Conservation (phyloP, 1,140 invertebrate genomes). For the Plodia interpunctella region DNA sequence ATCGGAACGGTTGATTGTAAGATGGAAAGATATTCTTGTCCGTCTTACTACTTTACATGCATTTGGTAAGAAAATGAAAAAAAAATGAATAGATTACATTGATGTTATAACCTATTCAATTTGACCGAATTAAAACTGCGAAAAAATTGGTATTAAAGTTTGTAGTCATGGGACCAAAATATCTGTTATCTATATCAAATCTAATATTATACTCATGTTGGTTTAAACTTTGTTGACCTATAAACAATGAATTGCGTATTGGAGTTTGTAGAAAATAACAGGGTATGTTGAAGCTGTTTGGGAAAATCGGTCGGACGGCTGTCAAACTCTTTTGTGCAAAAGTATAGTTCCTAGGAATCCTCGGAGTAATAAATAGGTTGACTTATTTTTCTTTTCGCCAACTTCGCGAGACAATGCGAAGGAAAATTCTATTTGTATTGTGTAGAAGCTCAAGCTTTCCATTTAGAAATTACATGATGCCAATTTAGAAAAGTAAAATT, state of each 20-base stretch:
- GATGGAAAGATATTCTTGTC: too few relatives aligned
- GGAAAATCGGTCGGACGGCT: neutral
- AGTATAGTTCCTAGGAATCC: constrained; percentile 1
- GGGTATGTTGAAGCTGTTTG: neutral
- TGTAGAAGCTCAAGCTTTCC: neutral
- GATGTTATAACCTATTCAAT: too few relatives aligned
- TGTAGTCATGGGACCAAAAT: too few relatives aligned
- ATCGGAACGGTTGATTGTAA: too few relatives aligned
- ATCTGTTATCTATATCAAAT: too few relatives aligned
- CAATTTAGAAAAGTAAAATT: neutral
- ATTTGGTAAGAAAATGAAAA: too few relatives aligned
- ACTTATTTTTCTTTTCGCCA: neutral
- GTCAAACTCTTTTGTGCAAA: neutral
- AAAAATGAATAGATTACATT: too few relatives aligned
- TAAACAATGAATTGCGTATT: neutral
- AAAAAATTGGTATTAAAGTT: too few relatives aligned
- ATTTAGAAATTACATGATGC: neutral
- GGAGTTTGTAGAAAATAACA: neutral
- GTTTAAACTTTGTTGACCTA: neutral
- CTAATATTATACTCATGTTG: too few relatives aligned
- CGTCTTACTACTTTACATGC: too few relatives aligned
- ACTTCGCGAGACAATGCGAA: neutral
- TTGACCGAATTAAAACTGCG: too few relatives aligned
- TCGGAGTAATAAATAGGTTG: neutral
- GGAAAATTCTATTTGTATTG: neutral